Evolutionary conservation across 2,113 vertebrate genomes (phyloP).

Genomic region (Mustelus asterias): DNA sequence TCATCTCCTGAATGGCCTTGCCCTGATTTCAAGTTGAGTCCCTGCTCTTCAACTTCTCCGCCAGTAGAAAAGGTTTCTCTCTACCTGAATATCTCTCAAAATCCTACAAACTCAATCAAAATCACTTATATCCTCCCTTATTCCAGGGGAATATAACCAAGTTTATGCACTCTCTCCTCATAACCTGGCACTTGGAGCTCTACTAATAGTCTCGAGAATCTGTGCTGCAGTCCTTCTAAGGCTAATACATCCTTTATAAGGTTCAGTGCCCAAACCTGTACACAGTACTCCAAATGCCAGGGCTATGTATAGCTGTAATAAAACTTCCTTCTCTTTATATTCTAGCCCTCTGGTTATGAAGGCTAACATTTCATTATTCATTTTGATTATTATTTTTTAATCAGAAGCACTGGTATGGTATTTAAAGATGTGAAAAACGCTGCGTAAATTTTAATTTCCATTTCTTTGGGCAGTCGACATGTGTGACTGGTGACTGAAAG

Average conservation of each 20-base stretch:
- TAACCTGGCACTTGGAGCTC: background rate
- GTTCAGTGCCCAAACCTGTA: too few relatives aligned
- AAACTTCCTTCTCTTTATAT: too few relatives aligned
- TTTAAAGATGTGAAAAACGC: background rate
- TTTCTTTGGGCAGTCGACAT: background rate
- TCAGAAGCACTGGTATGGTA: background rate
- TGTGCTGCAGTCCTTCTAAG: too few relatives aligned
- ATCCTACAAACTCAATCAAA: background rate
- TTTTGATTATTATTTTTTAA: too few relatives aligned
- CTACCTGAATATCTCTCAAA: background rate
- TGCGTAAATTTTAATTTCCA: background rate
- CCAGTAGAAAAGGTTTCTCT: background rate
- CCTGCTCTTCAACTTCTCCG: background rate
- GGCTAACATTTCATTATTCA: too few relatives aligned
- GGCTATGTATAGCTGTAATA: too few relatives aligned
- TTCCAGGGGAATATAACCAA: background rate
- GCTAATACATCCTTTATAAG: too few relatives aligned
- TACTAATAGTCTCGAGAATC: too few relatives aligned
- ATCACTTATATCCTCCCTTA: background rate
- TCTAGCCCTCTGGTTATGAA: too few relatives aligned
- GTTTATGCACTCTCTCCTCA: background rate
- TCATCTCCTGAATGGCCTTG: background rate
- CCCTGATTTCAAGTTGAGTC: background rate
- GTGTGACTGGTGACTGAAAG: background rate
- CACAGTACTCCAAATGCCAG: too few relatives aligned